A percentile compares a stretch with the other conserved stretches of the same genome.
Evolutionary conservation across 2,888 invertebrate species (phyloP).

Genomic region (Phorcus lineatus): DNA sequence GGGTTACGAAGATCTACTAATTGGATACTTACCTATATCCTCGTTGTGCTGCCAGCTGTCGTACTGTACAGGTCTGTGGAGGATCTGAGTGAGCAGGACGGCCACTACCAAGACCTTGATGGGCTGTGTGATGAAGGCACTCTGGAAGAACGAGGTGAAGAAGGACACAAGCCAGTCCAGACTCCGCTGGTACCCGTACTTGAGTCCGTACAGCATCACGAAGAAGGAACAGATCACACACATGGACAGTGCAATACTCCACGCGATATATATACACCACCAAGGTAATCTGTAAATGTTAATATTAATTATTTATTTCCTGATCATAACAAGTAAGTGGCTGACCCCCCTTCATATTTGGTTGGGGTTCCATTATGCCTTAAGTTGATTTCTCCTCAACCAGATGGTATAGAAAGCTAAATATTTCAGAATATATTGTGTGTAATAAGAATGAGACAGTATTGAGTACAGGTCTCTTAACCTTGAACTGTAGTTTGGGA

Average conservation of each 20-base stretch:
- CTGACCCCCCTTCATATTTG: no score
- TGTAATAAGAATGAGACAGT: no score
- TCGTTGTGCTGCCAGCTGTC: constrained; percentile 20
- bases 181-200: constrained; percentile 64
- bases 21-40: constrained; percentile 6
- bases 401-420: no score
- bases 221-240: constrained; percentile 61
- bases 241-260: constrained; percentile 49
- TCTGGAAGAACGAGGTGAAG: constrained; percentile 62
- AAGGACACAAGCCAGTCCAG: constrained; percentile 66
- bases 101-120: constrained; percentile 56
- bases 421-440: no score
- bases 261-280: constrained; percentile 67
- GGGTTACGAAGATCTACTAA: no score
- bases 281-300: constrained; percentile 59
- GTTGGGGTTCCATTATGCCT: no score
- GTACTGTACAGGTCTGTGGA: constrained; percentile 52
- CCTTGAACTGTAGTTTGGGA: no score
- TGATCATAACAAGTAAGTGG: no score
- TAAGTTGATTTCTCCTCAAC: no score
- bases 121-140: constrained; percentile 61
- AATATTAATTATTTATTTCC: neutral
- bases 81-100: constrained; percentile 50
- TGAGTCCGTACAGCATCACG: constrained; percentile 68
- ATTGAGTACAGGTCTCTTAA: no score